Percentiles rank a stretch among this genome's conserved stretches.
These are phyloP conservation scores for Toxotes chatareus DNA, from an alignment of 2,113 vertebrate genomes.

Conservation along the genomic window DNA sequence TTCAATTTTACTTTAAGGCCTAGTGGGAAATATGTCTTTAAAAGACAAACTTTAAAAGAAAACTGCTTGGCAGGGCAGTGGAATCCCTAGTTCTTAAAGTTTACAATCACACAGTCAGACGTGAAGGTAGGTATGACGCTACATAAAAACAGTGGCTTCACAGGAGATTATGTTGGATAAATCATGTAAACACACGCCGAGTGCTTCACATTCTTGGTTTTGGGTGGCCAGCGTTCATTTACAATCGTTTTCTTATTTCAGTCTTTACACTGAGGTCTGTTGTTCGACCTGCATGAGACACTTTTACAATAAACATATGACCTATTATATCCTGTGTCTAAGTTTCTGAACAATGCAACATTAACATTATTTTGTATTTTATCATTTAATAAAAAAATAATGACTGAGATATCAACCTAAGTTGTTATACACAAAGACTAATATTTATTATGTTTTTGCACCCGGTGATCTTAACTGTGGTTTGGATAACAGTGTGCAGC, in stretches of 20 bases:
- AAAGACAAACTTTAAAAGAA: too few species aligned
- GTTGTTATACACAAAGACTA: too few species aligned
- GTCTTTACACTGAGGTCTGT: background rate
- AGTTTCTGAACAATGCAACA: background rate
- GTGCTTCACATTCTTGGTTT: constrained; percentile 44
- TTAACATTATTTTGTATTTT: too few species aligned
- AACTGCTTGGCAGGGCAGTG: background rate
- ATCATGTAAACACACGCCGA: constrained; percentile 7
- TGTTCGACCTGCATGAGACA: background rate
- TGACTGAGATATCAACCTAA: too few species aligned
- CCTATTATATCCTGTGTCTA: background rate
- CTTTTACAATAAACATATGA: background rate
- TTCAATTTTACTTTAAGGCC: too few species aligned
- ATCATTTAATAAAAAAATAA: too few species aligned
- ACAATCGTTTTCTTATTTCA: background rate
- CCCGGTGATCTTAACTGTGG: background rate
- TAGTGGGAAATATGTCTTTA: too few species aligned
- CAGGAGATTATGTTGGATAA: constrained; percentile 21
- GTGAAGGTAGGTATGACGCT: background rate
- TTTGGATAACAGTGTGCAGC: background rate
- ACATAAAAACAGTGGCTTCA: constrained; percentile 9
- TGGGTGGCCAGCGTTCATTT: constrained; percentile 8
- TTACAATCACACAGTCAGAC: background rate
- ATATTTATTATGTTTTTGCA: background rate
- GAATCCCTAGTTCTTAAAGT: background rate